phyloP scores from a whole-genome alignment of 2,888 invertebrate species.

The Thymelicus lineola region DNA sequence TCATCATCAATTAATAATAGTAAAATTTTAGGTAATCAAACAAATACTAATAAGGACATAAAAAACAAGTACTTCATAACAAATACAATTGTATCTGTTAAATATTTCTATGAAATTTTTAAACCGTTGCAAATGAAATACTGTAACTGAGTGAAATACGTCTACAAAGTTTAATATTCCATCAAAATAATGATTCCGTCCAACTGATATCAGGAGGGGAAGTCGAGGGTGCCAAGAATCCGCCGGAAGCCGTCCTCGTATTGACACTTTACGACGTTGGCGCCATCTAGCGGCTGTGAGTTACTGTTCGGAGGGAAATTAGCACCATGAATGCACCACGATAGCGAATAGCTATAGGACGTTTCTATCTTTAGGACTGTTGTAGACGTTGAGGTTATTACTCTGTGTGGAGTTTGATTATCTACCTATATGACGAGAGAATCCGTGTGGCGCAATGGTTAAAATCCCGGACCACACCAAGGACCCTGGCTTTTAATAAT shows the following conservation, averaged over 20 bases:
- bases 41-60: too few species aligned
- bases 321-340: background rate
- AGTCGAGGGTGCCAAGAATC: slow-evolving; percentile 40
- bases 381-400: too few species aligned
- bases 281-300: slow-evolving; percentile 48
- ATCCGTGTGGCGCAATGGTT: too few species aligned
- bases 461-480: too few species aligned
- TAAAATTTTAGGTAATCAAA: too few species aligned
- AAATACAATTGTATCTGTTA: too few species aligned
- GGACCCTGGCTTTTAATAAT: too few species aligned
- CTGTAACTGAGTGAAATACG: background rate
- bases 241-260: slow-evolving; percentile 59
- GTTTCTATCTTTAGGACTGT: too few species aligned
- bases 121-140: background rate
- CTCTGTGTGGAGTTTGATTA: too few species aligned
- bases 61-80: too few species aligned
- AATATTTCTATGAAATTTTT: background rate
- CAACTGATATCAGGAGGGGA: slow-evolving; percentile 13
- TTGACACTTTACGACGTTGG: slow-evolving; percentile 54
- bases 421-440: too few species aligned
- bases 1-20: too few species aligned
- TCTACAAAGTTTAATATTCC: background rate
- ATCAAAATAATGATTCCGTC: slow-evolving; percentile 18
- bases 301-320: slow-evolving; percentile 18
- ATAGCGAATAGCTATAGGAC: background rate